A percentile compares a stretch with the other conserved stretches of the same genome.
These are phyloP conservation scores for Chunga burmeisteri DNA, from an alignment of 2,113 vertebrate species.

Conservation along the genomic window DNA sequence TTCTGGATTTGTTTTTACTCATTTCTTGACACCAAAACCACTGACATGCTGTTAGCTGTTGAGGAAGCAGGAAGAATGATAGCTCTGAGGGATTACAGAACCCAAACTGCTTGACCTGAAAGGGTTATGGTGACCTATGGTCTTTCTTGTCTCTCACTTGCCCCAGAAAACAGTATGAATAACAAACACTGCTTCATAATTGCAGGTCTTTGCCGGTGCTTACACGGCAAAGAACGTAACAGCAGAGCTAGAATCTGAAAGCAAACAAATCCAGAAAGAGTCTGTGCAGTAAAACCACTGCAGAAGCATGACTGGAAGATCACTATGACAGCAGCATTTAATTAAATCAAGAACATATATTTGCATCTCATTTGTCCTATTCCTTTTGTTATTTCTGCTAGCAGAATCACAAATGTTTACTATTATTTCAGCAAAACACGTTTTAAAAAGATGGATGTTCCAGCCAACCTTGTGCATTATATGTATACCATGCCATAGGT, in stretches of 20 bases:
- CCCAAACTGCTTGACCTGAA: conserved; percentile 47
- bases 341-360: conserved; percentile 47
- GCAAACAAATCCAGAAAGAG: conserved; percentile 58
- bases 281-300: conserved; percentile 24
- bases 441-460: conserved; percentile 24
- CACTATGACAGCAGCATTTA: neutral
- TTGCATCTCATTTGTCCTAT: neutral
- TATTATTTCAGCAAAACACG: conserved; percentile 13
- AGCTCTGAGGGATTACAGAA: conserved; percentile 13
- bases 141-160: conserved; percentile 17
- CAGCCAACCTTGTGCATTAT: neutral
- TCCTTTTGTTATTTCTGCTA: conserved; percentile 11
- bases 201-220: conserved; percentile 27
- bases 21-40: neutral
- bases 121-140: conserved; percentile 11
- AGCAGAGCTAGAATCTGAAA: conserved; percentile 54
- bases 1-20: conserved; percentile 17
- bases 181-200: conserved; percentile 54
- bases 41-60: neutral
- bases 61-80: conserved; percentile 3
- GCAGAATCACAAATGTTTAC: conserved; percentile 1
- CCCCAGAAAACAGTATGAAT: conserved; percentile 56
- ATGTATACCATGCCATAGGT: neutral
- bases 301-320: neutral
- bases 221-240: conserved; percentile 57